Evolutionary conservation across 1,140 invertebrate genomes (phyloP).

Genomic region (Teleogryllus occipitalis): DNA sequence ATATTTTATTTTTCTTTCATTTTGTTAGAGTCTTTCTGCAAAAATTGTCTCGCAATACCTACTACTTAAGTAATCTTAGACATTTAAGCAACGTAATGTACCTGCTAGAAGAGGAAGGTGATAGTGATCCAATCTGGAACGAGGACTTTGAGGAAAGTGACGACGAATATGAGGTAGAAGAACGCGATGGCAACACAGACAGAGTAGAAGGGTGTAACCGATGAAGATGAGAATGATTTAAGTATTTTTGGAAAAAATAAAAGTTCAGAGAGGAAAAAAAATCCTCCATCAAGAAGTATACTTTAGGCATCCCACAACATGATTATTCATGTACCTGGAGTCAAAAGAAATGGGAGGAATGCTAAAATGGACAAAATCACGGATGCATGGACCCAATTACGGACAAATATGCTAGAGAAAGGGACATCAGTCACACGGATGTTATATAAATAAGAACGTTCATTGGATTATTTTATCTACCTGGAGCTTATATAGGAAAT

Average conservation of each 20-base stretch:
- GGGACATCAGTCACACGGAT: not conserved
- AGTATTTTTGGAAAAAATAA: constrained; percentile 10
- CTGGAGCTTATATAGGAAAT: constrained; percentile 38
- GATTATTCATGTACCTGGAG: constrained; percentile 7
- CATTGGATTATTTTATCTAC: constrained; percentile 42
- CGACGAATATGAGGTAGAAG: not conserved
- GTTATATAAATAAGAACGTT: constrained; percentile 39
- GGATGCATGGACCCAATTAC: not conserved
- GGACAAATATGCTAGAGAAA: constrained; percentile 7
- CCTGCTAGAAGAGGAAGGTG: not conserved
- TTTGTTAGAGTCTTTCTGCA: not conserved
- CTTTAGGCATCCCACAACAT: not conserved
- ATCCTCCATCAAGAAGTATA: not conserved
- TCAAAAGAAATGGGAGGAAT: not conserved
- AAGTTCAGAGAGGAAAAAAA: not conserved
- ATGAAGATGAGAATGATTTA: not conserved
- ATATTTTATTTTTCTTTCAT: not conserved
- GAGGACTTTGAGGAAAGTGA: constrained; percentile 8
- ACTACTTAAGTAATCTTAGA: not conserved
- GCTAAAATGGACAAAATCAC: too few species aligned
- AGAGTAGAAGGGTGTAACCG: not conserved
- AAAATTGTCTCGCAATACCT: not conserved
- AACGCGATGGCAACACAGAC: not conserved
- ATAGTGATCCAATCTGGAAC: not conserved
- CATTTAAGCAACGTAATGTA: not conserved